Conservation (phyloP, 2,113 vertebrate genomes). For the Pteronura brasiliensis region DNA sequence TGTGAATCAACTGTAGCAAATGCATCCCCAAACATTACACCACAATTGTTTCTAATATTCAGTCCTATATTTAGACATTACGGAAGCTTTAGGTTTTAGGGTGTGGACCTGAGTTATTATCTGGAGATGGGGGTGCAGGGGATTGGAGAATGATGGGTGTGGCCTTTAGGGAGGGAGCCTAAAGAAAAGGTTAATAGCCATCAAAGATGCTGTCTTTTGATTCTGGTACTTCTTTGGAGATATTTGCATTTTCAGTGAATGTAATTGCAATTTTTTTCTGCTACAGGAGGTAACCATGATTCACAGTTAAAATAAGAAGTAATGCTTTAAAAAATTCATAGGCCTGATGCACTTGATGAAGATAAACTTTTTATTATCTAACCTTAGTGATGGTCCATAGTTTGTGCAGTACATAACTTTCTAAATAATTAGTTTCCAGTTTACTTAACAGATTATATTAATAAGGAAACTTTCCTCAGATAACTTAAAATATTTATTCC, state of each 20-base stretch:
- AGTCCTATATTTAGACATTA: not conserved
- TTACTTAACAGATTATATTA: constrained; percentile 23
- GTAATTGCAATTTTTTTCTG: not conserved
- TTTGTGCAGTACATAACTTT: not conserved
- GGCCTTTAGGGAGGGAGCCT: not conserved
- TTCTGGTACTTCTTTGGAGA: not conserved
- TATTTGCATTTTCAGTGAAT: not conserved
- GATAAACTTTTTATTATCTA: not conserved
- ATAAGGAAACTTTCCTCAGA: not conserved
- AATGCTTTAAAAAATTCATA: not conserved
- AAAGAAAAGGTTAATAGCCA: not conserved
- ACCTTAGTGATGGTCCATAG: not conserved
- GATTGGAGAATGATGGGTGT: not conserved
- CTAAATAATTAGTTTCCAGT: not conserved
- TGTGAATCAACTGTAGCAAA: not conserved
- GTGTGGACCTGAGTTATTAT: not conserved
- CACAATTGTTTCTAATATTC: not conserved
- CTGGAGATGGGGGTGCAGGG: not conserved
- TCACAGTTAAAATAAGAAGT: not conserved
- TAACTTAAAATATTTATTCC: not conserved
- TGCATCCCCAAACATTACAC: not conserved
- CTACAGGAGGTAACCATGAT: not conserved
- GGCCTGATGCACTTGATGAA: not conserved
- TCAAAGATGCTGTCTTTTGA: not conserved
- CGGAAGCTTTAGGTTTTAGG: not conserved